Percentiles rank a stretch among this genome's conserved stretches.
Conservation (phyloP, 1,140 invertebrate genomes). For the Pinna nobilis region DNA sequence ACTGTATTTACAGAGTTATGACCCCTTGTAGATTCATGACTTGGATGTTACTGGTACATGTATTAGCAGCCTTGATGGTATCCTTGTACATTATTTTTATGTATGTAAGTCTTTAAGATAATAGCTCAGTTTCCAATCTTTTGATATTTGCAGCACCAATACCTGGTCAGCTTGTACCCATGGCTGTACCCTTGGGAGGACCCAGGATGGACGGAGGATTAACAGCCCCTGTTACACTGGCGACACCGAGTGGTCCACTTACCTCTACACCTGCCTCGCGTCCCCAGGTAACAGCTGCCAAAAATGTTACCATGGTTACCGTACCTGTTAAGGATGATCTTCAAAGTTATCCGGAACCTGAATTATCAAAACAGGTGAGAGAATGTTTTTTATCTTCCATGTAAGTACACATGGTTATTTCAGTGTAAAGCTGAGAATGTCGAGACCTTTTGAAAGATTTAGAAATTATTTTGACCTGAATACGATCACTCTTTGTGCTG, state of each 20-base stretch:
- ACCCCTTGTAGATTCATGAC: too few relatives aligned
- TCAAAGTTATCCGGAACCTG: slow-evolving; percentile 41
- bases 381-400: too few relatives aligned
- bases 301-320: slow-evolving; percentile 63
- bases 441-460: too few relatives aligned
- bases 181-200: slow-evolving; percentile 66
- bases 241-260: slow-evolving; percentile 33
- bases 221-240: slow-evolving; percentile 22
- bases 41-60: too few relatives aligned
- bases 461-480: slow-evolving; percentile 7
- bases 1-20: too few relatives aligned
- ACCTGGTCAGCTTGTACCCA: slow-evolving; percentile 62
- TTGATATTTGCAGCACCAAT: slow-evolving; percentile 64
- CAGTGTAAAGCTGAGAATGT: too few relatives aligned
- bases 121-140: too few relatives aligned
- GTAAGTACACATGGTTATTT: too few relatives aligned
- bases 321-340: slow-evolving; percentile 49
- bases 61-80: background rate
- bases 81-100: background rate
- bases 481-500: too few relatives aligned
- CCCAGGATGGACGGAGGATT: slow-evolving; percentile 66
- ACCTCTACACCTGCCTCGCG: slow-evolving; percentile 40
- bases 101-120: too few relatives aligned
- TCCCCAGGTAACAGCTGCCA: slow-evolving; percentile 52
- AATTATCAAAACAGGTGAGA: slow-evolving; percentile 65